Base-by-base conservation (phyloP, 1,140 invertebrate species). In the Penaeus indicus region DNA sequence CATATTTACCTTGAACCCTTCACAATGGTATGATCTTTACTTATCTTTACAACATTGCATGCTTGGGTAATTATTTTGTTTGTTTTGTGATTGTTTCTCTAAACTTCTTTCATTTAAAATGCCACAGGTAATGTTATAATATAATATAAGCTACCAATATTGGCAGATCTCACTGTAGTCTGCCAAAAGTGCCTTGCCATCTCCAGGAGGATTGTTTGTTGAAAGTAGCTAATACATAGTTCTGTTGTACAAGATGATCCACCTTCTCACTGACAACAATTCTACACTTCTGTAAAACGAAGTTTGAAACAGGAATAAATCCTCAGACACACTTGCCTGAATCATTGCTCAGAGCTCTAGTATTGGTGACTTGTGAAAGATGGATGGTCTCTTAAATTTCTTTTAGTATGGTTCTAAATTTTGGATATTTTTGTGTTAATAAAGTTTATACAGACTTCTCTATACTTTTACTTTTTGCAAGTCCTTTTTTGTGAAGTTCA, bases 401-500 rank as follows among this genome's bases (percentile, higher is more conserved):
- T 69, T 87, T 81, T 61, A 32, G 27, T 86, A 32, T 67, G 85
- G 78, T 81, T 87, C 78, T 87, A 67, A 87, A 81, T 81, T 87
- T 87, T 87, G 62, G 62, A 81, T 81, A 81, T 87, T 87, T 87
- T 87, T 69, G 80, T 87, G 85, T 87, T 87, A 87, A 87, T 87
- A 60, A 80, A 87, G 61, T 87, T 87, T 87, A 81, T 67, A 80
- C 63, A 80, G 77, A 86, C 77, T 63, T 32, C 42, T 32, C 47
- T 47, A 13, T 86, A 32, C 27, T 27, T 86, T 64, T 79, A 63
- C 38, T 79, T 79, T 47, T 42, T 54, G 22, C 27, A 47, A 47
- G 47, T 47, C 54, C n/a, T 22, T 84, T 13, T 22, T 25, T 60
- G 25, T 16, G 16, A 78, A 78, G 32, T 38, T 27, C 27, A 78